Percentiles rank a stretch among this genome's conserved stretches.
Evolutionary conservation across 2,797 vertebrate genomes (phyloP).

Genomic region (Macropus fuliginosus): DNA sequence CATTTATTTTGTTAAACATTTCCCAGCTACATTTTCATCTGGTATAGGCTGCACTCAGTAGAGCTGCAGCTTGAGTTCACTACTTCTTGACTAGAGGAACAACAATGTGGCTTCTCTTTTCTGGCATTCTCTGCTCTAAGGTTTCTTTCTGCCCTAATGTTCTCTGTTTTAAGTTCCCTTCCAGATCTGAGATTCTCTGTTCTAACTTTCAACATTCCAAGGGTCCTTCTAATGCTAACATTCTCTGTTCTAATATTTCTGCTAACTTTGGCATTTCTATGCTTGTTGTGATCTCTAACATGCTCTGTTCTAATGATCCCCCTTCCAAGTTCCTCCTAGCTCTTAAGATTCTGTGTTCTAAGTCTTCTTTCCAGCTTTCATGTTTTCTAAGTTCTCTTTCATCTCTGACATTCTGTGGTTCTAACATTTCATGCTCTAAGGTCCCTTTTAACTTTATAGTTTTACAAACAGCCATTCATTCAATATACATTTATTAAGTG

Average conservation of each 20-base stretch:
- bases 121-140: not conserved
- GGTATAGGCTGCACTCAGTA: not conserved
- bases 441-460: not conserved
- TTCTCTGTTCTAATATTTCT: not conserved
- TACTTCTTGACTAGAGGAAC: not conserved
- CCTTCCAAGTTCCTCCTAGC: not conserved
- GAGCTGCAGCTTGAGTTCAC: not conserved
- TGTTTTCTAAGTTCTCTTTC: not conserved
- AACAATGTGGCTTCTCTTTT: not conserved
- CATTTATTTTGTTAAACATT: not conserved
- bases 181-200: not conserved
- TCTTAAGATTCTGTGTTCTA: not conserved
- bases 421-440: not conserved
- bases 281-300: not conserved
- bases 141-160: not conserved
- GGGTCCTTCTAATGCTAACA: not conserved
- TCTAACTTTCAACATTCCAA: not conserved
- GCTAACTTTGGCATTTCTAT: not conserved
- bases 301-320: not conserved
- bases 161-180: not conserved
- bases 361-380: not conserved
- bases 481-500: not conserved
- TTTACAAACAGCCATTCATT: not conserved
- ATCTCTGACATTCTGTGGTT: not conserved
- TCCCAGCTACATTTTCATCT: not conserved